Percentiles rank a stretch among this genome's conserved stretches.
Evolutionary conservation across 2,113 vertebrate species (phyloP).

Genomic region (Forbesichthys papilliferus): DNA sequence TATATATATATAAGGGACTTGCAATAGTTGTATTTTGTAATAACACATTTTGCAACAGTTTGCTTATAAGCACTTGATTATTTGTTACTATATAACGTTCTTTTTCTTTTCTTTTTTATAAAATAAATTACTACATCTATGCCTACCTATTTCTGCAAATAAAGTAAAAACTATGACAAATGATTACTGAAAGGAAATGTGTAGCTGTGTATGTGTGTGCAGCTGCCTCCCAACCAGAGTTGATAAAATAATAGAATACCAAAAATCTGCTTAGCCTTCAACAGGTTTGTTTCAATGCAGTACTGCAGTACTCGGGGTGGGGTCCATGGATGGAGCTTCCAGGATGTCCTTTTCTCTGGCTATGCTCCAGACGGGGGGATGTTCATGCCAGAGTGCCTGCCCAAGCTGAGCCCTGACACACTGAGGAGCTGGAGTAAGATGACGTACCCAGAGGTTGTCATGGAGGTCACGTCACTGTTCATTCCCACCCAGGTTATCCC

Average conservation of each 20-base stretch:
- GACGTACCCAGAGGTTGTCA: slow-evolving; percentile 81
- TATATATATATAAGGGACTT: too few relatives aligned
- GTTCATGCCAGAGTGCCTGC: slow-evolving; percentile 85
- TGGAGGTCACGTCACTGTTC: slow-evolving; percentile 85
- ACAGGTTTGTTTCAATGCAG: slow-evolving; percentile 70
- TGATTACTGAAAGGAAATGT: too few relatives aligned
- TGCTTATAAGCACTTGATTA: not conserved
- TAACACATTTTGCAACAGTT: not conserved
- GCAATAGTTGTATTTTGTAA: not conserved
- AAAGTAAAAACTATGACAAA: too few relatives aligned
- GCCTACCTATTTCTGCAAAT: too few relatives aligned
- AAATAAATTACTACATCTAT: too few relatives aligned
- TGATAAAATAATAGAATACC: too few relatives aligned
- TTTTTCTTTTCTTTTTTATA: too few relatives aligned
- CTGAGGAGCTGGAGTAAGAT: slow-evolving; percentile 78
- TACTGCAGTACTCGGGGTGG: slow-evolving; percentile 87
- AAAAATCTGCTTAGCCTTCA: not conserved
- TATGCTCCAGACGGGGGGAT: slow-evolving; percentile 88
- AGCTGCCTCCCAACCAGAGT: too few relatives aligned
- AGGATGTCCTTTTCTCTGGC: slow-evolving; percentile 85
- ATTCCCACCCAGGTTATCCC: slow-evolving; percentile 78
- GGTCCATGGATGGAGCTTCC: slow-evolving; percentile 69
- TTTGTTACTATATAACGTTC: too few relatives aligned
- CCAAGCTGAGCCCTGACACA: slow-evolving; percentile 69
- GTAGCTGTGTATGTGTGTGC: too few relatives aligned